phyloP scores from a whole-genome alignment of 2,113 vertebrate genomes.

The Prolemur simus region DNA sequence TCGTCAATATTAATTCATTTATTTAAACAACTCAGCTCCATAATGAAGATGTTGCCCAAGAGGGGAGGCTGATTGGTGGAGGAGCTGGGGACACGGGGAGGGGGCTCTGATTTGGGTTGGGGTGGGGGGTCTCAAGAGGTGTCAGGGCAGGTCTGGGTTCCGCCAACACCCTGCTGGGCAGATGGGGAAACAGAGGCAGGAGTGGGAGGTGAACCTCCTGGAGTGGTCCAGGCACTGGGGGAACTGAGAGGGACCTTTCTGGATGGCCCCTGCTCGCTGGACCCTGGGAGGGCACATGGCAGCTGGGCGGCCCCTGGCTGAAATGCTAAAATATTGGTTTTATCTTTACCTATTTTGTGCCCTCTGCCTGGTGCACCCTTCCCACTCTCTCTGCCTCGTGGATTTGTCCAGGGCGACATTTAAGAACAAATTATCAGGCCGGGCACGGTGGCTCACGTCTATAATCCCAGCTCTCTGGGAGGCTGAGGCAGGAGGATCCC shows the following conservation, averaged over 20 bases:
- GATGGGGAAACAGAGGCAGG: not conserved
- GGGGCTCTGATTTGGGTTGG: not conserved
- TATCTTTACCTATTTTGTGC: not conserved
- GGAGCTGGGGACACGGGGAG: constrained; percentile 65
- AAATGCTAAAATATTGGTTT: not conserved
- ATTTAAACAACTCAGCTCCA: constrained; percentile 89
- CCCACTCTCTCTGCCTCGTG: not conserved
- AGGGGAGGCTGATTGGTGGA: not conserved
- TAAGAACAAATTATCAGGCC: not conserved
- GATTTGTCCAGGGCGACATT: not conserved
- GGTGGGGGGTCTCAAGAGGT: not conserved
- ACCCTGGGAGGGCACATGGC: accelerated
- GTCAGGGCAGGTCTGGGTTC: not conserved
- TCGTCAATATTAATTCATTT: constrained; percentile 94
- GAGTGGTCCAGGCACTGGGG: not conserved
- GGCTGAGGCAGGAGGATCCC: not conserved
- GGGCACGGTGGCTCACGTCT: not conserved
- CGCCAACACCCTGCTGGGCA: not conserved
- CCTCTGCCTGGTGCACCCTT: not conserved
- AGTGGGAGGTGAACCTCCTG: not conserved
- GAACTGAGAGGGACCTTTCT: too few relatives aligned
- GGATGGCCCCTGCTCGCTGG: accelerated
- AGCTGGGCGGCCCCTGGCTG: accelerated
- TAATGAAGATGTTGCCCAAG: constrained; percentile 89
- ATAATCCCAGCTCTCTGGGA: not conserved